Percentiles rank a stretch among this genome's conserved stretches.
Evolutionary conservation across 2,888 invertebrate species (phyloP).

Genomic region (Patella depressa): DNA sequence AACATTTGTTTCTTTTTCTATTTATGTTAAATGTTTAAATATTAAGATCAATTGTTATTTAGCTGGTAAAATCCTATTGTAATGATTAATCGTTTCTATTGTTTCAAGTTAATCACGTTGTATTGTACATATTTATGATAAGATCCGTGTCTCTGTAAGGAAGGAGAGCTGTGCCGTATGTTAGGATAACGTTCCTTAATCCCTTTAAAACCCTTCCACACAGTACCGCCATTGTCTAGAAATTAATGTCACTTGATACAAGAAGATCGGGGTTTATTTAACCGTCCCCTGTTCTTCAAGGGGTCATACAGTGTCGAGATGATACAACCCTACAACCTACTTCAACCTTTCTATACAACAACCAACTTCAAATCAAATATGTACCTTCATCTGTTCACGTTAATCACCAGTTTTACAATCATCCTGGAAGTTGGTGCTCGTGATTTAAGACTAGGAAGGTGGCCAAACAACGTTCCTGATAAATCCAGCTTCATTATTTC

Average conservation of each 20-base stretch:
- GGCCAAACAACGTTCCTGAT: not conserved
- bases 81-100: slow-evolving; percentile 1
- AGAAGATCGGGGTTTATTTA: not conserved
- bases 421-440: not conserved
- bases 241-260: not conserved
- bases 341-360: not conserved
- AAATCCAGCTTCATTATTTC: not conserved
- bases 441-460: not conserved
- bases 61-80: not conserved
- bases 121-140: not conserved
- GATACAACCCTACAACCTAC: slow-evolving; percentile 2
- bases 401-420: not conserved
- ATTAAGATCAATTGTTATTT: not conserved
- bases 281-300: not conserved
- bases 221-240: not conserved
- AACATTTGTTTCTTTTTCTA: not conserved
- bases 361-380: not conserved
- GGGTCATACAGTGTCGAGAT: not conserved
- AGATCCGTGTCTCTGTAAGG: not conserved
- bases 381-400: not conserved
- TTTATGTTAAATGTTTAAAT: not conserved
- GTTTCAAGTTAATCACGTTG: not conserved
- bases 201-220: not conserved
- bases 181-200: not conserved
- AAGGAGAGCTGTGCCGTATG: not conserved